These are phyloP conservation scores for Thalpophila matura DNA, from an alignment of 2,888 invertebrate genomes.

Conservation along the genomic window DNA sequence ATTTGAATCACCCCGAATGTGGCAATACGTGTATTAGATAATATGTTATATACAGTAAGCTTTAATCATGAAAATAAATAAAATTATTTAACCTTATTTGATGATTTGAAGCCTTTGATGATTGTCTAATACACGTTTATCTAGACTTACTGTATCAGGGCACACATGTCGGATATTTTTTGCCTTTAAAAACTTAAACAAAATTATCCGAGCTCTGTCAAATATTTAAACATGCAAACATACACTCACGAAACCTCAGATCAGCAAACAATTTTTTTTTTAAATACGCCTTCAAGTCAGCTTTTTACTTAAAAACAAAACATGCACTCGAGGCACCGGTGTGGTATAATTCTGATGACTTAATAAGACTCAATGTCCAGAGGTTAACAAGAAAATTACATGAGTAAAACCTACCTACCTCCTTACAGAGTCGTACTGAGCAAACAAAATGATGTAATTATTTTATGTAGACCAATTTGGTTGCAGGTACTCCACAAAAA, in stretches of 20 bases:
- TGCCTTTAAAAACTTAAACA: conserved; percentile 3
- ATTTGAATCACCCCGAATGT: too few species aligned
- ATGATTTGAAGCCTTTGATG: too few species aligned
- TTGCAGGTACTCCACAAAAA: conserved; percentile 64
- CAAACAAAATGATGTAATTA: conserved; percentile 77
- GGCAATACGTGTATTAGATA: too few species aligned
- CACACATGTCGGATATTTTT: neutral
- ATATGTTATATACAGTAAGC: too few species aligned
- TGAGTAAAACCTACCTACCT: conserved; percentile 69
- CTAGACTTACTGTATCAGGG: neutral
- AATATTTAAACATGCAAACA: conserved; percentile 52
- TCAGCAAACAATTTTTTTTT: conserved; percentile 55
- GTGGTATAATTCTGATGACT: conserved; percentile 80
- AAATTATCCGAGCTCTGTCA: conserved; percentile 13
- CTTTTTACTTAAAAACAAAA: conserved; percentile 61
- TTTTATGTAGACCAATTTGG: conserved; percentile 76
- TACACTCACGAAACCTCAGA: conserved; percentile 16
- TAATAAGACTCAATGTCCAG: conserved; percentile 78
- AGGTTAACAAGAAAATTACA: conserved; percentile 80
- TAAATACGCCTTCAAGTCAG: conserved; percentile 48
- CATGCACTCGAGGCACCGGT: conserved; percentile 60
- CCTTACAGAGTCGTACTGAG: conserved; percentile 64
- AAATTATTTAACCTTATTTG: too few species aligned
- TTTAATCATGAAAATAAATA: too few species aligned
- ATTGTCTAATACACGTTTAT: neutral